phyloP scores from a whole-genome alignment of 2,797 vertebrate genomes.

The Falco novaeseelandiae region DNA sequence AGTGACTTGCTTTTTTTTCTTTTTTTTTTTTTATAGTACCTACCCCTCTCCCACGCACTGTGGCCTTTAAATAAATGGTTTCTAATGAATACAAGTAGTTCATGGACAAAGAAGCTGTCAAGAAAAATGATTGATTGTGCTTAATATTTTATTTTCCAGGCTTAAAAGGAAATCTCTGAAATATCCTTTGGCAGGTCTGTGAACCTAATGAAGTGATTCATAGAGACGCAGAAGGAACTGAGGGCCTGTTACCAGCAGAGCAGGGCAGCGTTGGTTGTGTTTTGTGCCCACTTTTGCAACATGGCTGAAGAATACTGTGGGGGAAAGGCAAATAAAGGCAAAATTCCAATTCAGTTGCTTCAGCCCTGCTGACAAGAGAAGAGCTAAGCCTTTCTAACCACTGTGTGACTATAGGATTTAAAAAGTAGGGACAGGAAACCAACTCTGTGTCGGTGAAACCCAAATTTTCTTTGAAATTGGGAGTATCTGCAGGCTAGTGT shows the following conservation, averaged over 20 bases:
- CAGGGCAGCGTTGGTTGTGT: fast-evolving
- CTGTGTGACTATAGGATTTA: not conserved
- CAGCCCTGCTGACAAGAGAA: not conserved
- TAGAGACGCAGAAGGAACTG: not conserved
- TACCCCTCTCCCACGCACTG: not conserved
- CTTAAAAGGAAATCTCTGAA: slow-evolving; percentile 36
- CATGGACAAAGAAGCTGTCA: not conserved
- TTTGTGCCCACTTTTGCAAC: not conserved
- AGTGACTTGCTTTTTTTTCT: not conserved
- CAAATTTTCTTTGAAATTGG: not conserved
- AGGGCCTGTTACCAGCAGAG: not conserved
- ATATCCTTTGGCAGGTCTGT: slow-evolving; percentile 24
- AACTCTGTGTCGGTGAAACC: not conserved
- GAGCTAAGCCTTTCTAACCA: not conserved
- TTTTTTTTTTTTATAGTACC: not conserved
- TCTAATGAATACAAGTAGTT: slow-evolving; percentile 22
- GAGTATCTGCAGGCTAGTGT: not conserved
- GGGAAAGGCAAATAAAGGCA: not conserved
- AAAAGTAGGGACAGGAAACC: not conserved
- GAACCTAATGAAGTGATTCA: slow-evolving; percentile 23
- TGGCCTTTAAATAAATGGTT: not conserved
- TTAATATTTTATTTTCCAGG: slow-evolving; percentile 42
- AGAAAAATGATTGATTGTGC: slow-evolving; percentile 1
- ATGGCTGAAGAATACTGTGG: not conserved
- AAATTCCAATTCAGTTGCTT: not conserved